Evolutionary conservation across 2,888 invertebrate species (phyloP), one percentile per base, ranked within the genome.

Genomic region (Aporophyla nigra): DNA sequence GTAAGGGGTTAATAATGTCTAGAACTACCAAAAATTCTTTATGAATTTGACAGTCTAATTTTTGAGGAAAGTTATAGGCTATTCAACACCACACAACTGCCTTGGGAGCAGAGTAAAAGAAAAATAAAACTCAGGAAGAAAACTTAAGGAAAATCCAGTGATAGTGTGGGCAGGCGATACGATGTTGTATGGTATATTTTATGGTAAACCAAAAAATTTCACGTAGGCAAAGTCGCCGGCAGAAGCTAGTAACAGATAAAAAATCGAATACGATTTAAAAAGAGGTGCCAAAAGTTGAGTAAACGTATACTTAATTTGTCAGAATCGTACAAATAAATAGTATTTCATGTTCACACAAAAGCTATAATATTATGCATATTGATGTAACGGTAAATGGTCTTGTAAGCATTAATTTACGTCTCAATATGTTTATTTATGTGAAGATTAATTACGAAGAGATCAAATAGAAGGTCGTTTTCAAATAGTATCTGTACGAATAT

Each of bases 401-500:
- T 86, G 84, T 81, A 88, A 78, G 84, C 81, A 88, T 88, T 86
- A 88, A 88, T 88, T 88, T 74, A 82, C 59, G 86, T 81, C 84
- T 80, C 80, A 66, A 85, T 83, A 61, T 71, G 71, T 80, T 88
- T 83, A 83, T 84, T 84, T 87, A 84, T 80, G 75, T 78, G 46
- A 58, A 86, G 77, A 88, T 88, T 85, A 87, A 88, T 89, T 79
- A 83, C 82, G 53, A 58, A 63, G 62, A 83, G 86, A 88, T 86
- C 89, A 88, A 82, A 85, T 83, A 74, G 78, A 84, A 81, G 82
- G 80, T 88, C 78, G 79, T 68, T 78, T 70, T 72, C 78, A 76
- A 82, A 87, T 79, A 80, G 69, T 83, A 85, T 86, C 82, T 81
- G 61, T 53, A 79, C 54, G 68, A 62, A 59, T 82, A 89, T 87